Evolutionary conservation across 2,888 invertebrate genomes (phyloP).

Genomic region (Ophion obscuratus): DNA sequence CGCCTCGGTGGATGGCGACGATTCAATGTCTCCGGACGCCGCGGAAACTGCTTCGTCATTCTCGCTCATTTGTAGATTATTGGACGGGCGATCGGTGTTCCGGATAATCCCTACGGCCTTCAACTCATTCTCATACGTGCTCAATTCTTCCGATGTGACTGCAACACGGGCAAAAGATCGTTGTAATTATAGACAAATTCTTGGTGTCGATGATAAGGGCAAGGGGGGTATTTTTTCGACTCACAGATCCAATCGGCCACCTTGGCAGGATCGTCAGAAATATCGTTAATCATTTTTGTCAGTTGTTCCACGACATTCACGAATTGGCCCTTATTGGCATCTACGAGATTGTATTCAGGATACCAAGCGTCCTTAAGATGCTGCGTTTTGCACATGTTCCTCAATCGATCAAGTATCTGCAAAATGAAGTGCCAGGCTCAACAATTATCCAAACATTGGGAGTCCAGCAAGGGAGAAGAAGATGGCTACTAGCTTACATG

Average conservation of each 20-base stretch:
- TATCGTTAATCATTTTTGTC: slow-evolving; percentile 60
- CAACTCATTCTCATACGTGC: slow-evolving; percentile 4
- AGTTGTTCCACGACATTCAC: slow-evolving; percentile 59
- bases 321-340: slow-evolving; percentile 49
- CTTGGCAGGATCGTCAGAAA: slow-evolving; percentile 72
- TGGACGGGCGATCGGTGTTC: background rate
- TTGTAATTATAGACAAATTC: background rate
- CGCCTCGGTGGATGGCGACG: too few species aligned
- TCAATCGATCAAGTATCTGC: slow-evolving; percentile 83
- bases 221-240: slow-evolving; percentile 54
- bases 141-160: slow-evolving; percentile 47
- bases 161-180: background rate
- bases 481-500: slow-evolving; percentile 65
- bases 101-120: slow-evolving; percentile 8
- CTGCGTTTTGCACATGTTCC: slow-evolving; percentile 77
- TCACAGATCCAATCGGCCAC: slow-evolving; percentile 79
- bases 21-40: too few species aligned
- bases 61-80: background rate
- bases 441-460: background rate
- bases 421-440: background rate
- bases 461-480: background rate
- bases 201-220: background rate
- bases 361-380: slow-evolving; percentile 85
- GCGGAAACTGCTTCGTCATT: too few species aligned
- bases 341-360: slow-evolving; percentile 84